These are phyloP conservation scores for Junonia oenone DNA, from an alignment of 2,888 invertebrate genomes.

Conservation along the genomic window DNA sequence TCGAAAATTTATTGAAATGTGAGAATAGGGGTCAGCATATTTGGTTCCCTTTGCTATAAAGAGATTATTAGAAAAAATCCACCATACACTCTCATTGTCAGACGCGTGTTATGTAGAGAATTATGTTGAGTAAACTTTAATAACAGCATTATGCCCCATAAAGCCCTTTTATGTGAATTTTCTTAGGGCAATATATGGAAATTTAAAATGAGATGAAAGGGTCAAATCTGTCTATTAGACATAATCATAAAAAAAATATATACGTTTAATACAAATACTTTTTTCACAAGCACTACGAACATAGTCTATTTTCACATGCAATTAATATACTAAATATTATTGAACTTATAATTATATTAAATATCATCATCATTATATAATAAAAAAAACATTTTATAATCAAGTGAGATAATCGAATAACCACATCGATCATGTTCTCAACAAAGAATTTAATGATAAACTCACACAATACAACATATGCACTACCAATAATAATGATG, in stretches of 20 bases:
- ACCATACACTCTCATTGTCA: constrained; percentile 60
- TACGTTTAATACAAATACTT: too few species aligned
- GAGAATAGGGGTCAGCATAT: constrained; percentile 40
- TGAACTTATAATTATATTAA: too few species aligned
- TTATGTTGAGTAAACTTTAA: constrained; percentile 45
- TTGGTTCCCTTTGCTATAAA: constrained; percentile 50
- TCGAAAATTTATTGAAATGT: constrained; percentile 13
- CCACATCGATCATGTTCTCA: too few species aligned
- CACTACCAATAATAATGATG: background rate
- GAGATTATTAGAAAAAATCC: constrained; percentile 58
- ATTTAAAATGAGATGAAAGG: background rate
- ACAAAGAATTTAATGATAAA: too few species aligned
- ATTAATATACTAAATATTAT: too few species aligned
- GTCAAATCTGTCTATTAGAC: background rate
- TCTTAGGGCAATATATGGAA: background rate
- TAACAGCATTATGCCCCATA: constrained; percentile 44
- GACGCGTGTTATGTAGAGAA: constrained; percentile 42
- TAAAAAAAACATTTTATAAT: too few species aligned
- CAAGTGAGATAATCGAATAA: too few species aligned
- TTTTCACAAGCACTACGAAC: too few species aligned
- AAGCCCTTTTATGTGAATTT: constrained; percentile 7
- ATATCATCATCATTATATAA: too few species aligned
- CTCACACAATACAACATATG: background rate
- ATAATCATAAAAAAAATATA: background rate
- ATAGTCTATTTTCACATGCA: too few species aligned